Conservation (phyloP, 2,888 invertebrate genomes). For the Heteromurus nitidus region DNA sequence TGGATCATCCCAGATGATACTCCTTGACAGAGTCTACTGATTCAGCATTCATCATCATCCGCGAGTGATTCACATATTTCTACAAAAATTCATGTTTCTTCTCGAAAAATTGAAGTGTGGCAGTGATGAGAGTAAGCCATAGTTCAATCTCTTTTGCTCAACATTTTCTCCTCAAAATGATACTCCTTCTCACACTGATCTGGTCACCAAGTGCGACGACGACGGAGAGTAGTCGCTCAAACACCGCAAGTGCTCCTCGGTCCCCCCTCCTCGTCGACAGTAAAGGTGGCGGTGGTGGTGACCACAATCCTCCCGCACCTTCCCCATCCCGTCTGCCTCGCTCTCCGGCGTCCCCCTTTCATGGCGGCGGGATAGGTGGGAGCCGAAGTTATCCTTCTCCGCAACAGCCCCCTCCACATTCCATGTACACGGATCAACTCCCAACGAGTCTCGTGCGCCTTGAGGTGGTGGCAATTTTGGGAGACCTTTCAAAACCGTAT, state of each 20-base stretch:
- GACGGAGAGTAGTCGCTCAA: background rate
- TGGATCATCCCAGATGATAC: too few species aligned
- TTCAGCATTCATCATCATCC: too few species aligned
- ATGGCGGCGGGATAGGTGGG: constrained; percentile 29
- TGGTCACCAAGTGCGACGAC: constrained; percentile 28
- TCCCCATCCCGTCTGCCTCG: constrained; percentile 10
- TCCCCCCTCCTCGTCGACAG: background rate
- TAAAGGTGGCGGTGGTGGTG: background rate
- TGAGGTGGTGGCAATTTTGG: constrained; percentile 70
- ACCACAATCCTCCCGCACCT: background rate
- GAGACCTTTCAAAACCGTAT: constrained; percentile 69
- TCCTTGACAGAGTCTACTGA: too few species aligned
- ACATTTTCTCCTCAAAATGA: constrained; percentile 19
- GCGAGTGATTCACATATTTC: too few species aligned
- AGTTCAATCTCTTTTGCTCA: constrained; percentile 45
- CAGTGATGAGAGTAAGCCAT: constrained; percentile 33
- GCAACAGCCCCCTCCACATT: constrained; percentile 34
- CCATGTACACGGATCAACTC: constrained; percentile 34
- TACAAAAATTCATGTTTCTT: too few species aligned
- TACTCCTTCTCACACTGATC: constrained; percentile 25
- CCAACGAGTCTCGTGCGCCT: constrained; percentile 52
- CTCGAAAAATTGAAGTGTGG: background rate
- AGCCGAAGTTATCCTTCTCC: constrained; percentile 35
- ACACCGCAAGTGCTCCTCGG: too few species aligned
- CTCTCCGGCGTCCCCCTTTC: constrained; percentile 41